These are phyloP conservation scores for Oscheius onirici DNA, from an alignment of 2,888 invertebrate genomes.

Conservation along the genomic window DNA sequence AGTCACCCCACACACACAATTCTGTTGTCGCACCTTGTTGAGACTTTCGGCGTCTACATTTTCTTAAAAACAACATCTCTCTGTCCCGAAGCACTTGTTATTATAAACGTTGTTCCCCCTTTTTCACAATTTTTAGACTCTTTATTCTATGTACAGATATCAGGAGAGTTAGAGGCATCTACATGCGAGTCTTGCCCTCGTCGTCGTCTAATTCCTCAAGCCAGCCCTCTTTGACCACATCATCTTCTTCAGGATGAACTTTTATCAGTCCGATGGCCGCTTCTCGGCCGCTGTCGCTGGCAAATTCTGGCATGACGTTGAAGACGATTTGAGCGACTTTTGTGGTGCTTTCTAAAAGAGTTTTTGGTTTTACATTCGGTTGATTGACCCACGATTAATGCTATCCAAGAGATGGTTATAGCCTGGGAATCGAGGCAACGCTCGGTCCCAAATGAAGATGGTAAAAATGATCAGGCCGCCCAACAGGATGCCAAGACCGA, in stretches of 20 bases:
- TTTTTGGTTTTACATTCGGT: background rate
- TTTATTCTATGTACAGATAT: slow-evolving; percentile 21
- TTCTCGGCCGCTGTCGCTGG: slow-evolving; percentile 36
- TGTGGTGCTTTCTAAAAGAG: slow-evolving; percentile 41
- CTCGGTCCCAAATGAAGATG: slow-evolving; percentile 56
- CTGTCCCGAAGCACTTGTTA: too few species aligned
- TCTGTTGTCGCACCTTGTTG: slow-evolving; percentile 20
- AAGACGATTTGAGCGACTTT: slow-evolving; percentile 56
- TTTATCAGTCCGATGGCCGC: slow-evolving; percentile 29
- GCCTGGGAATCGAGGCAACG: slow-evolving; percentile 32
- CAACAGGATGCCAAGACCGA: slow-evolving; percentile 40
- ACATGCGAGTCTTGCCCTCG: background rate
- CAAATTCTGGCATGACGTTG: slow-evolving; percentile 57
- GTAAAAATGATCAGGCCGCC: slow-evolving; percentile 56
- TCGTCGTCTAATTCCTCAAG: background rate
- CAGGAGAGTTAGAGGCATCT: background rate
- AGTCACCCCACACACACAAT: background rate
- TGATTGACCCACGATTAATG: slow-evolving; percentile 18
- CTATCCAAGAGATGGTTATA: slow-evolving; percentile 22
- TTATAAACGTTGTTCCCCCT: too few species aligned
- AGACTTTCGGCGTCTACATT: background rate
- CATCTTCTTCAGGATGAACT: slow-evolving; percentile 13
- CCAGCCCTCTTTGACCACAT: slow-evolving; percentile 2
- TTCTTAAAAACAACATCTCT: too few species aligned
- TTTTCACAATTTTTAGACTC: background rate